Conservation (phyloP, 1,140 invertebrate species). For the Hyles vespertilio region DNA sequence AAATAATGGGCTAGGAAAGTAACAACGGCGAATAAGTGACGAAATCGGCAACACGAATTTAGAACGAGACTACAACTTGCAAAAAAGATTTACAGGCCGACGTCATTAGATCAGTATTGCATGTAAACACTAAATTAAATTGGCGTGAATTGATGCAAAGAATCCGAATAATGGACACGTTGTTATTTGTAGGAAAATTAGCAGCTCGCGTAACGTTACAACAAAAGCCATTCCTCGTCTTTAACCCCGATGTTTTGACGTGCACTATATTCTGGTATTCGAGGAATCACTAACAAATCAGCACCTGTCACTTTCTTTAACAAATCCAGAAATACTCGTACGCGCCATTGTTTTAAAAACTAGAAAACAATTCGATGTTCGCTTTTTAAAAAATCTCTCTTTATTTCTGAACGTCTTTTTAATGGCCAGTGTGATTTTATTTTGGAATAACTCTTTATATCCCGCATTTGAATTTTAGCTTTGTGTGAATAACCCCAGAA, state of each 20-base stretch:
- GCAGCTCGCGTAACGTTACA: constrained; percentile 20
- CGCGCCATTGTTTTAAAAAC: constrained; percentile 46
- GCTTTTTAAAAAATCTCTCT: constrained; percentile 32
- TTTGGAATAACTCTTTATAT: constrained; percentile 16
- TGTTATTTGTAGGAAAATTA: constrained; percentile 43
- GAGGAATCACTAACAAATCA: constrained; percentile 47
- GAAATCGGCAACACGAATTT: too few species aligned
- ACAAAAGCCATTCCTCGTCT: constrained; percentile 27
- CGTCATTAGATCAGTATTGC: neutral
- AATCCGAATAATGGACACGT: constrained; percentile 30
- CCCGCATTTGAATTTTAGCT: constrained; percentile 1
- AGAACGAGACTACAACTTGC: too few species aligned
- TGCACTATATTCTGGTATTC: constrained; percentile 44
- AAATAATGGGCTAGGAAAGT: too few species aligned
- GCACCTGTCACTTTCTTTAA: constrained; percentile 51
- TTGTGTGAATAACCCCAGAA: constrained; percentile 16
- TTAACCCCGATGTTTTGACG: constrained; percentile 47
- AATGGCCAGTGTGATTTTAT: constrained; percentile 21
- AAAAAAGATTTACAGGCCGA: neutral
- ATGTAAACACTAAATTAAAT: constrained; percentile 21
- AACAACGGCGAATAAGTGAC: too few species aligned
- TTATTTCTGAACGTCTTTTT: constrained; percentile 37
- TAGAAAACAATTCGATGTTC: constrained; percentile 49
- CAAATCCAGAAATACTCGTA: constrained; percentile 35
- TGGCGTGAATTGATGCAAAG: constrained; percentile 30